These are phyloP conservation scores for Sarcophaga rosellei DNA, from an alignment of 2,888 invertebrate species.

Conservation along the genomic window DNA sequence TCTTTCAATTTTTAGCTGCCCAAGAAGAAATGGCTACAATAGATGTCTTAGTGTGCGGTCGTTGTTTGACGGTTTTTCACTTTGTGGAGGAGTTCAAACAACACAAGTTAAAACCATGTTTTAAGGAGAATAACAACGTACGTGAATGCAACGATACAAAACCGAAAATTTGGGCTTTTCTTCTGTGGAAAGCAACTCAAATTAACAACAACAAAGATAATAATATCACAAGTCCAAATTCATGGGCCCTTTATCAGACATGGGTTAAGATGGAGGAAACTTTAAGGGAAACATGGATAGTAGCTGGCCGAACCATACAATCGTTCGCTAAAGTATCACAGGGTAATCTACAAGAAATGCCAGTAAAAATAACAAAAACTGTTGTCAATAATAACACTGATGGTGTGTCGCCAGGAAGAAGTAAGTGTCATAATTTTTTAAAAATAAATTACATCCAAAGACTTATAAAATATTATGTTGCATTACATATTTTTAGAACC, in stretches of 20 bases:
- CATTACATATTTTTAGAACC: constrained; percentile 67
- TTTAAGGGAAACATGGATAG: constrained; percentile 89
- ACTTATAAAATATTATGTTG: background rate
- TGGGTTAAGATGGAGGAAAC: constrained; percentile 91
- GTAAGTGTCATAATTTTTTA: constrained; percentile 70
- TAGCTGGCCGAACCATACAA: constrained; percentile 89
- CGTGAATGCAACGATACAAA: constrained; percentile 87
- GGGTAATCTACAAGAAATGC: constrained; percentile 81
- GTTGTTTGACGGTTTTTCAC: constrained; percentile 90
- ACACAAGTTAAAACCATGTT: constrained; percentile 83
- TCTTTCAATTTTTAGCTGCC: constrained; percentile 83
- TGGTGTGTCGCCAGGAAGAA: constrained; percentile 73
- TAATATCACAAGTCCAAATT: constrained; percentile 83
- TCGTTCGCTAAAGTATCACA: constrained; percentile 85
- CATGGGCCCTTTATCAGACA: constrained; percentile 91
- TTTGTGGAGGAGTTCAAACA: constrained; percentile 90
- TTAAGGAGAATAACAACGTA: constrained; percentile 81
- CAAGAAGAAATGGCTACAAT: constrained; percentile 89
- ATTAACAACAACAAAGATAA: constrained; percentile 79
- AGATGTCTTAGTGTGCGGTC: constrained; percentile 92
- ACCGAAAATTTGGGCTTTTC: constrained; percentile 92
- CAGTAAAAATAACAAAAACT: constrained; percentile 81
- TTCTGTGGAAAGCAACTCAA: constrained; percentile 89
- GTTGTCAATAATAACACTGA: constrained; percentile 77
- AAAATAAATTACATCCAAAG: background rate